Base-by-base conservation (phyloP, 2,113 vertebrate species). In the Calyptomena viridis region DNA sequence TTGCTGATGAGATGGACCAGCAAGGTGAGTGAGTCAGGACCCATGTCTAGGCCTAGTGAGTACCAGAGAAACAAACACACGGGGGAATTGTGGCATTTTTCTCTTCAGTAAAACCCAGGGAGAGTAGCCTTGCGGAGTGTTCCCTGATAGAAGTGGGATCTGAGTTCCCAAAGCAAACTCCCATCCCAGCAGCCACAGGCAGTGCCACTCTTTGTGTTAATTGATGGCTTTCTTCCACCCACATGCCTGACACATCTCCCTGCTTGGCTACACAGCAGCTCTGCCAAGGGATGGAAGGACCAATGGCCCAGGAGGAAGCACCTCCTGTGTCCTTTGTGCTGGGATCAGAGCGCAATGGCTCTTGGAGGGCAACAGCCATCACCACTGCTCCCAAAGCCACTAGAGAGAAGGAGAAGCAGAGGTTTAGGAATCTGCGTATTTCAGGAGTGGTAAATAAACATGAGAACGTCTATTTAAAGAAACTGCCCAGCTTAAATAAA, bases 191-290 rank as follows among this genome's bases (percentile, higher is more conserved):
- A 63, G 40, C 90, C 66, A 15, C 86, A 67, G 24, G 69, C 80
- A 95, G 39, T 12, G 10, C 28, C 39, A 3, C 58, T 93, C 74
- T 93, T 85, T 53, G 40, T 73, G 1, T 80, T 97, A 78, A 96
- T 95, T 90, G 97, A 95, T 94, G 91, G 28, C 93, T 98, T 98
- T 98, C 96, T 98, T 97, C 97, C 96, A 97, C 90, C 94, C 92
- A 59, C 91, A 33, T 4, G 27, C 40, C 87, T 47, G 60, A 72
- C 63, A 71, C 64, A 25, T 47, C 56, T 55, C 35, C 56, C 1
- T 3, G 31, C 83, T 49, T 1, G 2, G 59, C 73, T 3, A 0
- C 3, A 0, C 14, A 39, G 64, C 19, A 46, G 24, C 81, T 63
- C 3, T 0, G 21, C 58, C 1, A 6, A 89, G 81, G 53, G 71